Evolutionary conservation across 2,888 invertebrate genomes (phyloP), one percentile per base, ranked within the genome.

Genomic region (Dorcus hopei): DNA sequence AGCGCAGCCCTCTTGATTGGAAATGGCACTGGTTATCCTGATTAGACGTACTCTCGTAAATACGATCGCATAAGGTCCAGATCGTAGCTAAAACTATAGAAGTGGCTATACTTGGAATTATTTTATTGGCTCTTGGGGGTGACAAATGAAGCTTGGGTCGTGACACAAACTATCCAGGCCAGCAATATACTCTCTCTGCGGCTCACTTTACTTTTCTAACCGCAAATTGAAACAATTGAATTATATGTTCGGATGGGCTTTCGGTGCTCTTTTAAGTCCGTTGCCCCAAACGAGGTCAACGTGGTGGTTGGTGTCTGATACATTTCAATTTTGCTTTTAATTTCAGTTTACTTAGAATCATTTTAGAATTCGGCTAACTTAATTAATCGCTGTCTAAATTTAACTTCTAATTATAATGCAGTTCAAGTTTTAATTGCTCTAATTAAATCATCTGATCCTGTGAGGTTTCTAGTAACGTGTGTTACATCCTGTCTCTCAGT

Each of bases 121-220:
- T 78, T 79, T 79, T 79, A 79, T 79, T 77, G 77, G 76, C 72
- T 71, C 77, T 78, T 71, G 60, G 65, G 19, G 68, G 75, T 79
- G 79, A 79, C 76, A 77, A 78, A 79, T 78, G 78, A 74, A 76
- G 74, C 74, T 70, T 75, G 74, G 79, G 78, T 79, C 78, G 72
- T 76, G 79, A 79, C 79, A 76, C 77, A 78, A 78, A 79, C 75
- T 74, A 73, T 50, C 50, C 43, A 57, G 54, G 61, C 61, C 59
- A 59, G 61, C 59, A 62, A 66, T 63, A 65, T 65, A 63, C 61
- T 54, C 63, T 63, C 57, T 58, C 57, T 45, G 38, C 16, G 45
- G 23, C 45, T 45, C 45, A 39, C 59, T 57, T 52, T 52, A 54
- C 52, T 61, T 55, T 54, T 60, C 54, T 45, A 58, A 50, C 49